A percentile compares a stretch with the other conserved stretches of the same genome.
phyloP scores from a whole-genome alignment of 2,797 vertebrate species.

The Hoplostethus mediterraneus region DNA sequence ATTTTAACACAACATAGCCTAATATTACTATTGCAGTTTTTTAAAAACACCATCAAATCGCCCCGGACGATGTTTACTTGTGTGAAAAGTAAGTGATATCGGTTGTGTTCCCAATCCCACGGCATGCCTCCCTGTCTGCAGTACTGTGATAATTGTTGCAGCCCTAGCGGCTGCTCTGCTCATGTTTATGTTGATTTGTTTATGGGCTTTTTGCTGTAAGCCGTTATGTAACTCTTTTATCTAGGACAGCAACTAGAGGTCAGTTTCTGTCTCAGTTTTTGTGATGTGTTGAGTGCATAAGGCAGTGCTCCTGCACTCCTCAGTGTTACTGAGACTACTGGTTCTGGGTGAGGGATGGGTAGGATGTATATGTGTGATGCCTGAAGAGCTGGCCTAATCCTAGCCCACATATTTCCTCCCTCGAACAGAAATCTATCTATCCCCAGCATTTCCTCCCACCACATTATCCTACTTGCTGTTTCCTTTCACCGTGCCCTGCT shows the following conservation, averaged over 20 bases:
- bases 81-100: slow-evolving; percentile 9
- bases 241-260: slow-evolving; percentile 72
- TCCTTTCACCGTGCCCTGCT: slow-evolving; percentile 48
- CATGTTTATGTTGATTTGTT: slow-evolving; percentile 73
- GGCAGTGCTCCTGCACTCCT: slow-evolving; percentile 4
- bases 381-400: slow-evolving; percentile 32
- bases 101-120: slow-evolving; percentile 6
- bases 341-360: background rate
- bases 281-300: slow-evolving; percentile 48
- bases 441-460: slow-evolving; percentile 38
- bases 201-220: slow-evolving; percentile 59
- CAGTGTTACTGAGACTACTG: slow-evolving; percentile 14
- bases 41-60: too few species aligned
- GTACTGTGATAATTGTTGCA: background rate
- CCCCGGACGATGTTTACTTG: background rate
- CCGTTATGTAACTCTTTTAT: slow-evolving; percentile 76
- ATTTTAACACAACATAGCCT: too few species aligned
- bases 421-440: slow-evolving; percentile 43
- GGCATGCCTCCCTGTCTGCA: slow-evolving; percentile 1
- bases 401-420: slow-evolving; percentile 25
- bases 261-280: slow-evolving; percentile 62
- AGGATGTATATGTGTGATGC: slow-evolving; percentile 22
- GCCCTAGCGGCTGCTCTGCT: slow-evolving; percentile 40
- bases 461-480: slow-evolving; percentile 45
- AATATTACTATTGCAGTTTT: too few species aligned